A percentile compares a stretch with the other conserved stretches of the same genome.
These are phyloP conservation scores for Andrena marginata DNA, from an alignment of 2,888 invertebrate genomes.

Conservation along the genomic window DNA sequence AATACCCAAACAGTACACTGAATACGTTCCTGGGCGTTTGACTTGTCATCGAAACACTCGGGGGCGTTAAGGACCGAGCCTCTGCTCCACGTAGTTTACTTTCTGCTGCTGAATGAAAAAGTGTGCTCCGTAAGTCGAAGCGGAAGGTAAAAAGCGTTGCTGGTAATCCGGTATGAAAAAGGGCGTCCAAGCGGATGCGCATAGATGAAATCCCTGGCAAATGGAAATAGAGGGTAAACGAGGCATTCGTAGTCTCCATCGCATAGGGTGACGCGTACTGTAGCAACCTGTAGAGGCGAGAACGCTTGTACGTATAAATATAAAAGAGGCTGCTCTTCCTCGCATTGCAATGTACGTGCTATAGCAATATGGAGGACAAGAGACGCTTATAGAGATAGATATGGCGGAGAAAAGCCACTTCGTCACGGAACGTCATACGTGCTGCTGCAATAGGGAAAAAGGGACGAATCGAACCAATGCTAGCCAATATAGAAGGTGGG, in stretches of 20 bases:
- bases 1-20: no score
- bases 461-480: background rate
- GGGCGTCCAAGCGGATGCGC: no score
- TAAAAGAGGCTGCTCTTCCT: background rate
- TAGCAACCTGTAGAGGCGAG: background rate
- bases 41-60: no score
- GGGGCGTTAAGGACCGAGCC: no score
- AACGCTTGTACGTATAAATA: conserved; percentile 5
- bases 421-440: conserved; percentile 4
- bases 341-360: conserved; percentile 2
- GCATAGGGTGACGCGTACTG: conserved; percentile 2
- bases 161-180: no score
- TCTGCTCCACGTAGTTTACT: no score
- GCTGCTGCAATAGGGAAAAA: background rate
- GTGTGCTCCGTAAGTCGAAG: no score
- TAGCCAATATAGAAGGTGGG: conserved; percentile 7
- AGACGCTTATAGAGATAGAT: conserved; percentile 14
- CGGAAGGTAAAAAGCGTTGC: no score
- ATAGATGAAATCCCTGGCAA: background rate
- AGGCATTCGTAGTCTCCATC: conserved; percentile 2
- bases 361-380: background rate
- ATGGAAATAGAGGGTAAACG: background rate
- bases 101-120: no score
- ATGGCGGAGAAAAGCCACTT: conserved; percentile 11
- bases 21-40: no score